These are phyloP conservation scores for Dryomyza anilis DNA, from an alignment of 2,888 invertebrate genomes.

Conservation along the genomic window DNA sequence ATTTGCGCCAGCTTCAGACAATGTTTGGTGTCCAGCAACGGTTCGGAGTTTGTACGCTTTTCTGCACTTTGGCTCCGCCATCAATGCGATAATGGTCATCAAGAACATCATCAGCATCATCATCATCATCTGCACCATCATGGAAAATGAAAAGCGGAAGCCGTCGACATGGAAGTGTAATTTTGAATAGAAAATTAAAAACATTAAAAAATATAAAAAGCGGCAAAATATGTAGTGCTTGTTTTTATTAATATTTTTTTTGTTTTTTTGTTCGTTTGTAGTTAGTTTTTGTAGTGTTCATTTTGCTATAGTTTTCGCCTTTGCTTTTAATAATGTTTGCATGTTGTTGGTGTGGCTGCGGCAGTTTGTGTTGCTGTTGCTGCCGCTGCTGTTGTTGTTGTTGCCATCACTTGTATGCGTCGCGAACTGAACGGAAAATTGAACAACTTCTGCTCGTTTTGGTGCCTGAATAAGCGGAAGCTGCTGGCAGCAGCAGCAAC, in stretches of 20 bases:
- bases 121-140: background rate
- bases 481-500: slow-evolving; percentile 19
- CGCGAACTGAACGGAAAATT: slow-evolving; percentile 52
- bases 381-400: slow-evolving; percentile 21
- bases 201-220: slow-evolving; percentile 18
- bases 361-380: background rate
- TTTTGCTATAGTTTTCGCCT: background rate
- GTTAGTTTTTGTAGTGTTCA: background rate
- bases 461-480: slow-evolving; percentile 55
- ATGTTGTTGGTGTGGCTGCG: slow-evolving; percentile 3
- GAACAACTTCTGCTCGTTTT: slow-evolving; percentile 57
- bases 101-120: background rate
- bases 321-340: slow-evolving; percentile 3
- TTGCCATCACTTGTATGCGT: slow-evolving; percentile 23
- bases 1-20: background rate
- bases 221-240: background rate
- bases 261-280: background rate
- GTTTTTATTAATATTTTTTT: background rate
- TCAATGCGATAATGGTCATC: background rate
- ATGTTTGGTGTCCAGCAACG: background rate
- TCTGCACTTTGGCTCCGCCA: background rate
- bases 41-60: background rate
- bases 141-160: slow-evolving; percentile 30
- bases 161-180: slow-evolving; percentile 38
- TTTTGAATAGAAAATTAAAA: slow-evolving; percentile 38